phyloP scores from a whole-genome alignment of 2,888 invertebrate species.

The Cataglyphis livida region DNA sequence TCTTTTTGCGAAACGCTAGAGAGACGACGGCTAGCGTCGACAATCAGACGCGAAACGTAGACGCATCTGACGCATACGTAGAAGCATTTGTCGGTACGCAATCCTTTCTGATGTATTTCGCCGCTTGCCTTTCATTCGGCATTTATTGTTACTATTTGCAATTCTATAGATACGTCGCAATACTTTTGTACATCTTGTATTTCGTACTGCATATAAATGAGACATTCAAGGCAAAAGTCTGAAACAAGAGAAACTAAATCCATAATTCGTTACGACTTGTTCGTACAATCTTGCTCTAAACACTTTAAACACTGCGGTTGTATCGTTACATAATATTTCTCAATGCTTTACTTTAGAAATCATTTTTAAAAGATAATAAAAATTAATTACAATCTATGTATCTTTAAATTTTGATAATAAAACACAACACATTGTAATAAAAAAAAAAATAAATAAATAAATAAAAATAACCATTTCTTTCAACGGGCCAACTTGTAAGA shows the following conservation, averaged over 20 bases:
- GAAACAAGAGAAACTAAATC: neutral
- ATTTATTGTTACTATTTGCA: constrained; percentile 63
- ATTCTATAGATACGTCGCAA: neutral
- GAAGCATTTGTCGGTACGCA: constrained; percentile 65
- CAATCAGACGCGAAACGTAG: constrained; percentile 58
- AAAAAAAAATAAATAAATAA: too few species aligned
- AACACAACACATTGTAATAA: neutral
- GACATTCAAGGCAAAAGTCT: neutral
- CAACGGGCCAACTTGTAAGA: constrained; percentile 48
- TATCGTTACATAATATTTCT: neutral
- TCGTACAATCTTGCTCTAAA: neutral
- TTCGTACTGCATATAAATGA: neutral
- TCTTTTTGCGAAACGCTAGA: constrained; percentile 53
- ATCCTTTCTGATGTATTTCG: constrained; percentile 73
- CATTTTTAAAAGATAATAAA: neutral
- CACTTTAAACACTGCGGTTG: neutral
- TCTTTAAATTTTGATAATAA: neutral
- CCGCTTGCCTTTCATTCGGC: constrained; percentile 70
- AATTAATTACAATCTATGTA: neutral
- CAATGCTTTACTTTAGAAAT: neutral
- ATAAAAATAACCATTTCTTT: constrained; percentile 62
- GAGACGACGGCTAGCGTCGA: constrained; percentile 41
- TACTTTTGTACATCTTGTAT: neutral
- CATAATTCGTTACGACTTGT: neutral
- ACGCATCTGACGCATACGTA: constrained; percentile 65